Percentiles rank a stretch among this genome's conserved stretches.
Conservation (phyloP, 2,113 vertebrate genomes). For the Lophochroa leadbeateri region DNA sequence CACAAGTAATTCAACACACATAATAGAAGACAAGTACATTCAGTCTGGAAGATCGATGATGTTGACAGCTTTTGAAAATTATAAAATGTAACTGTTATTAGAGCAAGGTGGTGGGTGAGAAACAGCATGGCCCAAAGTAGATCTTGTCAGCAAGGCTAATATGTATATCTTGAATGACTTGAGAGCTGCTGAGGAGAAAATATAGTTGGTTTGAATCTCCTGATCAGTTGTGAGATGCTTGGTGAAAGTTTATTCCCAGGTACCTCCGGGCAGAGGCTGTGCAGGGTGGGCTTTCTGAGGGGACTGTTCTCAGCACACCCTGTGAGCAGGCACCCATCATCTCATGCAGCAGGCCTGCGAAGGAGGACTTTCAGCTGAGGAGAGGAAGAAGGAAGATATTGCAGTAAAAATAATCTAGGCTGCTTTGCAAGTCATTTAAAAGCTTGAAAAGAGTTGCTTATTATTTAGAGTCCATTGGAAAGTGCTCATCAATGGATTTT, state of each 20-base stretch:
- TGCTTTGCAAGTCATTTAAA: background rate
- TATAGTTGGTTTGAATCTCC: background rate
- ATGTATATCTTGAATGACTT: background rate
- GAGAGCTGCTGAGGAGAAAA: background rate
- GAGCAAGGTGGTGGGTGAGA: conserved; percentile 1
- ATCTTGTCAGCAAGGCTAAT: background rate
- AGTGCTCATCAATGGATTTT: background rate
- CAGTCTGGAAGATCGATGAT: background rate
- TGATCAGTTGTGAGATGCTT: background rate
- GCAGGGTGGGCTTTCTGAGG: background rate
- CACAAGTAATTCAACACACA: conserved; percentile 3
- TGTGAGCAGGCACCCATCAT: background rate
- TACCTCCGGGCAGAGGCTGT: background rate
- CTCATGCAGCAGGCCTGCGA: background rate
- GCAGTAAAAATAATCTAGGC: background rate
- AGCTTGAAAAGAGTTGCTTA: background rate
- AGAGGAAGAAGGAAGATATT: background rate
- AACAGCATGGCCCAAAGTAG: background rate
- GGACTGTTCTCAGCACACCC: background rate
- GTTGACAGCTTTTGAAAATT: conserved; percentile 42
- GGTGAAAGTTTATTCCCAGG: background rate
- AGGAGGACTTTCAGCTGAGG: background rate
- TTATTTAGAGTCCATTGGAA: background rate
- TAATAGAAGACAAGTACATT: background rate
- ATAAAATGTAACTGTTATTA: conserved; percentile 26